Evolutionary conservation across 53 echinoderm and acorn worm species (phyloP).

Genomic region (Arbacia lixula): DNA sequence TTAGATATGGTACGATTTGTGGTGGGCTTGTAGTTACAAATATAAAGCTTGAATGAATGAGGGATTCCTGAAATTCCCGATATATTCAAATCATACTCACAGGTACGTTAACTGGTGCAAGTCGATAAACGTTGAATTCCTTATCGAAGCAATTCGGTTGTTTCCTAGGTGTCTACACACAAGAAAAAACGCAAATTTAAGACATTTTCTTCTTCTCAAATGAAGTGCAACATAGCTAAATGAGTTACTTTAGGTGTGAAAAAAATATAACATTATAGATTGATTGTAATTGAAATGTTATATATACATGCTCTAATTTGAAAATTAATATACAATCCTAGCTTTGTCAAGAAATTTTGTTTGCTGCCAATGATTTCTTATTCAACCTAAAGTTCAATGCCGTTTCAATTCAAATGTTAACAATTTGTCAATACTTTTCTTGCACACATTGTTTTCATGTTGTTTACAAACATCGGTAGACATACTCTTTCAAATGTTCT

Average conservation of each 20-base stretch:
- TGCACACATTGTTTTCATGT: no score
- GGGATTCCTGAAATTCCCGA: no score
- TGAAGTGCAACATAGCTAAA: not conserved
- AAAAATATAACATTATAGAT: not conserved
- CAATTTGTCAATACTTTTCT: no score
- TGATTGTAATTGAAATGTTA: not conserved
- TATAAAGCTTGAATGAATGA: no score
- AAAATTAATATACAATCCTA: not conserved
- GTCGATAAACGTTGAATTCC: constrained; percentile 40
- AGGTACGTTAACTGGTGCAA: constrained; percentile 5
- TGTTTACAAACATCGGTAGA: no score
- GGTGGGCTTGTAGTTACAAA: no score
- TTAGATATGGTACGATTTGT: no score
- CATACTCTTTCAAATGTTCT: no score
- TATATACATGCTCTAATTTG: not conserved
- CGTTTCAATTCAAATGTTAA: no score
- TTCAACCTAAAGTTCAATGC: no score
- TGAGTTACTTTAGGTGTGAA: not conserved
- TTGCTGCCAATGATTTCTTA: no score
- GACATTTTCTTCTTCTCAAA: not conserved
- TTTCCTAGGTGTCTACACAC: constrained; percentile 10
- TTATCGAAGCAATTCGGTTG: constrained; percentile 18
- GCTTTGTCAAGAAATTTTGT: no score
- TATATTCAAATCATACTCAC: constrained; percentile 13
- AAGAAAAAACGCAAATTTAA: not conserved